Conservation (phyloP, 2,113 vertebrate species). For the Podocnemis expansa region DNA sequence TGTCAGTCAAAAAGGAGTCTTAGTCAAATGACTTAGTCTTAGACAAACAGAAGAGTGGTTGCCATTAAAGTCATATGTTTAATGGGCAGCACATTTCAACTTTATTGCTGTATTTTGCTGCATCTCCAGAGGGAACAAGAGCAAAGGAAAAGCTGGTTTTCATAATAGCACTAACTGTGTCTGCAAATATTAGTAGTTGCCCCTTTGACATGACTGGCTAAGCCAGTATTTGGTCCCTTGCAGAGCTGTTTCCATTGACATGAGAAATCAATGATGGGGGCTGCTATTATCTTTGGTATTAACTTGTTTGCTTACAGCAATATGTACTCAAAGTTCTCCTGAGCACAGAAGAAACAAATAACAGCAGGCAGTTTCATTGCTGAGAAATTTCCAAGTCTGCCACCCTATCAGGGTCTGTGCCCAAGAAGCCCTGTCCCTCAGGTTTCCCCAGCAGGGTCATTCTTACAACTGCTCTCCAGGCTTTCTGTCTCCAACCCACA, state of each 20-base stretch:
- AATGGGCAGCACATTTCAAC: neutral
- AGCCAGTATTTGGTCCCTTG: neutral
- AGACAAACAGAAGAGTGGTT: neutral
- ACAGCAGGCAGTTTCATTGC: neutral
- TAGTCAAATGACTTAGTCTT: neutral
- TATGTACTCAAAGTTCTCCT: neutral
- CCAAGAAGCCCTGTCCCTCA: neutral
- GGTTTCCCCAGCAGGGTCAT: neutral
- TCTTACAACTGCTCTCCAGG: neutral
- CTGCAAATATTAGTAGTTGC: constrained; percentile 21
- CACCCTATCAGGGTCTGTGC: neutral
- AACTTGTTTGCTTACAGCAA: neutral
- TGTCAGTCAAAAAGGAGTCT: neutral
- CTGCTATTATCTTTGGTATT: neutral
- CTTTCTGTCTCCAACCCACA: accelerated
- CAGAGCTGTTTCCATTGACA: neutral
- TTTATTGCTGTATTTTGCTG: neutral
- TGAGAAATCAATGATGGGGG: neutral
- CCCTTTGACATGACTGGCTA: neutral
- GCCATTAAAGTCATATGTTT: neutral
- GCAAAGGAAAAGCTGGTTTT: neutral
- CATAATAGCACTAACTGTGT: neutral
- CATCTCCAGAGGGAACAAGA: neutral
- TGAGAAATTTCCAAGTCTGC: neutral
- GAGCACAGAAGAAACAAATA: neutral